Evolutionary conservation across 1,140 invertebrate genomes (phyloP), one percentile per base, ranked within the genome.

Genomic region (Epicauta chinensis): DNA sequence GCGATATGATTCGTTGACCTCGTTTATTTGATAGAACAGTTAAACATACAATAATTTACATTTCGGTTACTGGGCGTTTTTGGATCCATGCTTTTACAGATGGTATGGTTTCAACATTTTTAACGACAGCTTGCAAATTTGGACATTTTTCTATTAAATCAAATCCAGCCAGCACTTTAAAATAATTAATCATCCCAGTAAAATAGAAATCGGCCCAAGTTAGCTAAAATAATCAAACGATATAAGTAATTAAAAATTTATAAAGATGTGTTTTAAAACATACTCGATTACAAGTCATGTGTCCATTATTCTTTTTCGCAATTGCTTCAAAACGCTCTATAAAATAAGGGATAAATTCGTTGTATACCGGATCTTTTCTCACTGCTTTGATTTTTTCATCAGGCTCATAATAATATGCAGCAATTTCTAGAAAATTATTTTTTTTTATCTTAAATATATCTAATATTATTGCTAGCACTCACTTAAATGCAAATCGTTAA

Each of bases 131-230:
- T n/a, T n/a, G n/a, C n/a, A n/a, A n/a, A n/a, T n/a, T n/a, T n/a
- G n/a, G n/a, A n/a, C n/a, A n/a, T n/a, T n/a, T n/a, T n/a, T n/a
- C n/a, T n/a, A n/a, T n/a, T n/a, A n/a, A n/a, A n/a, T n/a, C n/a
- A n/a, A n/a, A n/a, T n/a, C n/a, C n/a, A n/a, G n/a, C n/a, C n/a
- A n/a, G n/a, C n/a, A n/a, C n/a, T n/a, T n/a, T n/a, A n/a, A n/a
- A n/a, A n/a, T n/a, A n/a, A n/a, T n/a, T n/a, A n/a, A n/a, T n/a
- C n/a, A 12, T 34, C 2, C 10, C 32, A 2, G 79, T 77, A 52
- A 84, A 80, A 58, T 71, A 71, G 3, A 85, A 53, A 66, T 85
- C 83, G 16, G 79, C 81, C 80, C 80, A 83, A 7, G 79, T 78
- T 3, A 84, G 61, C 78, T 81, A n/a, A n/a, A n/a, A n/a, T n/a